These are phyloP conservation scores for Sorex araneus DNA, from an alignment of 2,113 vertebrate species.

Conservation along the genomic window DNA sequence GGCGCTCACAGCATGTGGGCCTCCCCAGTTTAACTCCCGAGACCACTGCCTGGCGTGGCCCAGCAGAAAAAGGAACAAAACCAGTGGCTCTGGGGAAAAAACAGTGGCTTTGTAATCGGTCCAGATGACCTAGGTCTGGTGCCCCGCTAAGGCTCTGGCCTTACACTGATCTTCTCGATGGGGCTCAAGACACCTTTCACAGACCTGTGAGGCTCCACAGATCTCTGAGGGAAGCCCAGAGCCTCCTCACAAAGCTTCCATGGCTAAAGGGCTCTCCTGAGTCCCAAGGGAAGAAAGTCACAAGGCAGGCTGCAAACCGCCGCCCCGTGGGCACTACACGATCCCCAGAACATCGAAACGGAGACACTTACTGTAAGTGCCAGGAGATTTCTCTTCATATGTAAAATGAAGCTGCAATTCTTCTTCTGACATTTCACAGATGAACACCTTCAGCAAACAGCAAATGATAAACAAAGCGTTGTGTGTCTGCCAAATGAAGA, in stretches of 20 bases:
- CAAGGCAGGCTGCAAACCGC: background rate
- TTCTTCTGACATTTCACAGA: slow-evolving; percentile 94
- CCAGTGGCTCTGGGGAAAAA: too few relatives aligned
- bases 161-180: background rate
- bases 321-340: background rate
- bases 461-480: slow-evolving; percentile 98
- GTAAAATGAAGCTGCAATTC: slow-evolving; percentile 96
- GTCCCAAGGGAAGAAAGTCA: background rate
- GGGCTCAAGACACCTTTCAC: background rate
- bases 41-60: too few relatives aligned
- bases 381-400: slow-evolving; percentile 93
- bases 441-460: slow-evolving; percentile 97
- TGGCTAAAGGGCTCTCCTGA: slow-evolving; percentile 26
- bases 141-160: background rate
- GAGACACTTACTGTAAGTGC: slow-evolving; percentile 91
- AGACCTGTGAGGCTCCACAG: background rate
- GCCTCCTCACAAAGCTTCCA: slow-evolving; percentile 1
- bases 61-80: too few relatives aligned
- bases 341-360: slow-evolving; percentile 4
- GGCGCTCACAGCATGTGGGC: too few relatives aligned
- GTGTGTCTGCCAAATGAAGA: slow-evolving; percentile 99
- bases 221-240: slow-evolving; percentile 9
- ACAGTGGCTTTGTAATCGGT: too few relatives aligned
- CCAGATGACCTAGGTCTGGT: too few relatives aligned
- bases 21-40: too few relatives aligned